phyloP scores from a whole-genome alignment of 2,113 vertebrate genomes.

The Pachyramphus minor region DNA sequence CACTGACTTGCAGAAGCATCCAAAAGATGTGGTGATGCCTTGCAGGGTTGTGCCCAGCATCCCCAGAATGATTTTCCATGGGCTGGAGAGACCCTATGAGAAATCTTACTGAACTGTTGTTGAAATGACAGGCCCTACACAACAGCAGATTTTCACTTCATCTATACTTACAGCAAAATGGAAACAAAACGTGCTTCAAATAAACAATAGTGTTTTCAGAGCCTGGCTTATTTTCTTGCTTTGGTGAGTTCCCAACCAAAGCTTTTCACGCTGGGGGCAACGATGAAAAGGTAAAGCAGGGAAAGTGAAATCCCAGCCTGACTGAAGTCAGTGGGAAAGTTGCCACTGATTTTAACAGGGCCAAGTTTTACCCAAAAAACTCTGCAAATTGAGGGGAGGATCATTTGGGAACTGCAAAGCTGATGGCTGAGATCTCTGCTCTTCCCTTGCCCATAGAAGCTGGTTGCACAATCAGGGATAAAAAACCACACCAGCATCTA shows the following conservation, averaged over 20 bases:
- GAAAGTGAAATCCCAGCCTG: neutral
- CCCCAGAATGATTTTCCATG: neutral
- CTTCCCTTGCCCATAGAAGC: neutral
- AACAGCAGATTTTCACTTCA: conserved; percentile 52
- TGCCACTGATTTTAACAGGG: neutral
- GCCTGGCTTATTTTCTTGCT: neutral
- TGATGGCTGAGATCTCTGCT: neutral
- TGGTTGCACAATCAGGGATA: neutral
- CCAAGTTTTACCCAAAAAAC: neutral
- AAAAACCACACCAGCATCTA: neutral
- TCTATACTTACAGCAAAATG: conserved; percentile 41
- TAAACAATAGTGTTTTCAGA: conserved; percentile 33
- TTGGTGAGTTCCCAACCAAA: conserved; percentile 8
- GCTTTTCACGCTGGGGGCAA: neutral
- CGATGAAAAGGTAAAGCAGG: neutral
- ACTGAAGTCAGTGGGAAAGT: neutral
- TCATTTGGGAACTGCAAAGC: neutral
- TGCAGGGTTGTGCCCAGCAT: neutral
- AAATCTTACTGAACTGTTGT: neutral
- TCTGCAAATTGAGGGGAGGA: neutral
- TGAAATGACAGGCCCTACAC: neutral
- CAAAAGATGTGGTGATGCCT: neutral
- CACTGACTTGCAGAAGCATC: neutral
- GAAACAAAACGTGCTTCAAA: conserved; percentile 50
- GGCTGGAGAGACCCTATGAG: neutral